Base-by-base conservation (phyloP, 2,888 invertebrate genomes). In the Andrena chrysosceles region DNA sequence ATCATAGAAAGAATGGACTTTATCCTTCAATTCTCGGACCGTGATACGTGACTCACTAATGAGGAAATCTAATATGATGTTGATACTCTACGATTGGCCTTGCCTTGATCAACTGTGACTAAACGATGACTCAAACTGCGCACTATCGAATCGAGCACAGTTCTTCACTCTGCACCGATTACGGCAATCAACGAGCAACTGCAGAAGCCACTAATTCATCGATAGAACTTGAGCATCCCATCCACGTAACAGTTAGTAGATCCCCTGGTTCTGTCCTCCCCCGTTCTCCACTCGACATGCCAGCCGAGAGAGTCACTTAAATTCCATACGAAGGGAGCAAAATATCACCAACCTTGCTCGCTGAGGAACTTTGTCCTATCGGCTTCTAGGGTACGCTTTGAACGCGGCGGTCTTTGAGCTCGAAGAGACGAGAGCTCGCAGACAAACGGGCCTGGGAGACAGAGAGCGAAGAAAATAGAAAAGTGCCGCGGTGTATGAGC, bases 381-480 rank as follows among this genome's bases (percentile, higher is more conserved):
- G 35, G 13, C 23, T 16, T 35, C 16, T 1, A 7, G 35, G 0
- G 26, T 26, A 26, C 7, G 33, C 49, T 68, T 64, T n/a, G 60
- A 29, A 64, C 29, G 23, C 56, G 70, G 66, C 26, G 33, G 26
- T 63, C 70, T 75, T 70, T 42, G 54, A 74, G n/a, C 70, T 52
- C 16, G 42, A 70, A 69, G 67, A 20, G 16, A 7, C 6, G 10
- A 33, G 3, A 56, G 48, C 60, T 70, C 60, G 60, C 29, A 48
- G 52, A 48, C 42, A 13, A 48, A 42, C 13, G 26, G 23, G 35
- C 6, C 29, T 23, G 26, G 60, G 26, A 54, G 48, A 23, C 35
- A 63, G 63, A 59, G 54, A 23, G 23, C 26, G 59, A 59, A 64
- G 72, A 73, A 82, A 82, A 82, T 82, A 62, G 69, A 71, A 82